Conservation (phyloP, 2,888 invertebrate species). For the Gymnosoma rotundatum region DNA sequence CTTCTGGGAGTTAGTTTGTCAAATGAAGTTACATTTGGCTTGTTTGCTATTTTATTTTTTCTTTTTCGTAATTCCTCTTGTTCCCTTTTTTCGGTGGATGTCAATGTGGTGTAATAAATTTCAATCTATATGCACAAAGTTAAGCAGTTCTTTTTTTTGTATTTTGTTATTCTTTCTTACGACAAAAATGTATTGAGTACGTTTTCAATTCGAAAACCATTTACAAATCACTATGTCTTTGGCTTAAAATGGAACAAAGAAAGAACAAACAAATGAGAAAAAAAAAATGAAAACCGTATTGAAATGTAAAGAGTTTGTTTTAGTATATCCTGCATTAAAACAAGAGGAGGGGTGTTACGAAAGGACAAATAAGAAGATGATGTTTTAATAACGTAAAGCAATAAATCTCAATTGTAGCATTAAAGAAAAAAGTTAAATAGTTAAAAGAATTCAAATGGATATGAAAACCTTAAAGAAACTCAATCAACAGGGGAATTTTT, state of each 20-base stretch:
- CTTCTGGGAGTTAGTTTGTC: slow-evolving; percentile 57
- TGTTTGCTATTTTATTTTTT: not conserved
- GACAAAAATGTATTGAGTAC: not conserved
- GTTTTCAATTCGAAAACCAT: slow-evolving; percentile 36
- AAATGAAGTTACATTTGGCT: slow-evolving; percentile 45
- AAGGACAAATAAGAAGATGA: slow-evolving; percentile 31
- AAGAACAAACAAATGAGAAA: not conserved
- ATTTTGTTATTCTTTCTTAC: not conserved
- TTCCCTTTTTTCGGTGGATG: slow-evolving; percentile 9
- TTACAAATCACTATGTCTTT: slow-evolving; percentile 48
- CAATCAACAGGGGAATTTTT: not conserved
- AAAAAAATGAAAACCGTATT: slow-evolving; percentile 26
- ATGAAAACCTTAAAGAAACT: not conserved
- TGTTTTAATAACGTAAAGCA: slow-evolving; percentile 45
- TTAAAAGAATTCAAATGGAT: slow-evolving; percentile 30
- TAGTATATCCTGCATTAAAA: not conserved
- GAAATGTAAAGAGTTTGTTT: slow-evolving; percentile 25
- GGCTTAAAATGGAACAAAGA: slow-evolving; percentile 36
- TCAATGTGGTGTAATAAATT: slow-evolving; percentile 66
- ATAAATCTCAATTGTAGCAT: slow-evolving; percentile 52
- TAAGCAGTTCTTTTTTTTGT: slow-evolving; percentile 23
- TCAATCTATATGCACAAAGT: slow-evolving; percentile 70
- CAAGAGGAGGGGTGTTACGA: not conserved
- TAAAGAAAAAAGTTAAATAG: slow-evolving; percentile 1
- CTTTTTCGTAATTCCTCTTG: not conserved